These are phyloP conservation scores for Eurytemora carolleeae DNA, from an alignment of 1,140 invertebrate species.

Conservation along the genomic window DNA sequence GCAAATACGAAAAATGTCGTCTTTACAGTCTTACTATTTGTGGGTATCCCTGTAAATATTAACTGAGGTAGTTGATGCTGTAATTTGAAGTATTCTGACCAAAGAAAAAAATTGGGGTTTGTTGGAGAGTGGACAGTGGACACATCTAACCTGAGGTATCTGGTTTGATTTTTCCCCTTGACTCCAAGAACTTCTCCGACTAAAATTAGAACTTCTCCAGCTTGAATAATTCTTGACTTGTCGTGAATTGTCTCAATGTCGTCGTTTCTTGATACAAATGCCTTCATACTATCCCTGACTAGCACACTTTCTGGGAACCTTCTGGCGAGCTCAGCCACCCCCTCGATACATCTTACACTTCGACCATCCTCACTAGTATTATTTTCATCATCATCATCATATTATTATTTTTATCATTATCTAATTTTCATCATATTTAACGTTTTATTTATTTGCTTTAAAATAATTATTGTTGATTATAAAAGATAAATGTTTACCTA, in stretches of 20 bases:
- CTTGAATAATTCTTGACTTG: conserved; percentile 43
- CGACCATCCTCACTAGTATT: neutral
- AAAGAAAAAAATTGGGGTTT: too few relatives aligned
- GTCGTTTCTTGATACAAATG: conserved; percentile 33
- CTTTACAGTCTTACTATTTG: neutral
- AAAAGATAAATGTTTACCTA: too few relatives aligned
- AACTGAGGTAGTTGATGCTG: neutral
- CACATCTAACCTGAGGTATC: neutral
- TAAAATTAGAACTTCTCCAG: conserved; percentile 56
- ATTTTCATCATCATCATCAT: too few relatives aligned
- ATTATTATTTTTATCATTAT: too few relatives aligned
- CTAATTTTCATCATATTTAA: too few relatives aligned
- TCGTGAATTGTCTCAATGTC: conserved; percentile 35
- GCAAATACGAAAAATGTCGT: too few relatives aligned
- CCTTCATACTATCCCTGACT: conserved; percentile 64
- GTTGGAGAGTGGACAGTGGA: too few relatives aligned
- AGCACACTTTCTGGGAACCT: conserved; percentile 54
- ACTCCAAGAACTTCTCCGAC: conserved; percentile 40
- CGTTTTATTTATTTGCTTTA: too few relatives aligned
- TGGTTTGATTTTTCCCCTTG: conserved; percentile 18
- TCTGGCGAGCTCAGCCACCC: conserved; percentile 54
- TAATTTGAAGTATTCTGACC: neutral
- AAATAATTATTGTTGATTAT: too few relatives aligned
- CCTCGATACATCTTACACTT: conserved; percentile 50
- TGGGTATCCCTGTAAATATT: neutral